phyloP scores from a whole-genome alignment of 2,113 vertebrate genomes.

The Tachuris rubrigastra region DNA sequence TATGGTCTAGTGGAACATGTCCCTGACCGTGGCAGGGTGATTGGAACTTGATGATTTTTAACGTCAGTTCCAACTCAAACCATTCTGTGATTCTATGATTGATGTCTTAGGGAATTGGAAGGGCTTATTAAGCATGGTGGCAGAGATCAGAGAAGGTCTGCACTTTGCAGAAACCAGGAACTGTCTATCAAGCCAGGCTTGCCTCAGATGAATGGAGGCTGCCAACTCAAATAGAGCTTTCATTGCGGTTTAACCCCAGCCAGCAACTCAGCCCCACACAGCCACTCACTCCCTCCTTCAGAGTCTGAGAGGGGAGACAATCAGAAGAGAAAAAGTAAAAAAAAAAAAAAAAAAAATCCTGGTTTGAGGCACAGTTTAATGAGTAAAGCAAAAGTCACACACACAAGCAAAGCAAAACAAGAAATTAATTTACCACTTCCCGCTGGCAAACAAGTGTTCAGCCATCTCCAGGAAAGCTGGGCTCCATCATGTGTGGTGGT shows the following conservation, averaged over 20 bases:
- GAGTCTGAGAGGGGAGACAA: neutral
- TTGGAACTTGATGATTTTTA: neutral
- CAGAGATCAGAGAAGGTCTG: neutral
- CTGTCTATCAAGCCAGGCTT: neutral
- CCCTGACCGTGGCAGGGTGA: too few relatives aligned
- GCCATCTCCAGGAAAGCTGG: neutral
- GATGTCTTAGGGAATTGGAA: neutral
- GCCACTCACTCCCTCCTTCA: rapidly evolving
- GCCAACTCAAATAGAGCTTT: neutral
- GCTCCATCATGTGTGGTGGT: rapidly evolving
- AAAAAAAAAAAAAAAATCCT: neutral
- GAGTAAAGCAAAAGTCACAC: neutral
- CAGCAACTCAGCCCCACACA: neutral
- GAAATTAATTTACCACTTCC: neutral
- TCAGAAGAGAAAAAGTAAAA: neutral
- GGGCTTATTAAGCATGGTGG: neutral
- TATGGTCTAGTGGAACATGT: neutral
- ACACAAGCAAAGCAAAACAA: neutral
- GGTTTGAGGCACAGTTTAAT: neutral
- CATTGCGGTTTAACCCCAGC: neutral
- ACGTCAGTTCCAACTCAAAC: neutral
- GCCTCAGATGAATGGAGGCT: neutral
- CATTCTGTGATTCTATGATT: neutral
- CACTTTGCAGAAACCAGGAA: neutral
- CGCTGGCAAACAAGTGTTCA: neutral